Conservation (phyloP, 1,140 invertebrate species). For the Hycleus cichorii region DNA sequence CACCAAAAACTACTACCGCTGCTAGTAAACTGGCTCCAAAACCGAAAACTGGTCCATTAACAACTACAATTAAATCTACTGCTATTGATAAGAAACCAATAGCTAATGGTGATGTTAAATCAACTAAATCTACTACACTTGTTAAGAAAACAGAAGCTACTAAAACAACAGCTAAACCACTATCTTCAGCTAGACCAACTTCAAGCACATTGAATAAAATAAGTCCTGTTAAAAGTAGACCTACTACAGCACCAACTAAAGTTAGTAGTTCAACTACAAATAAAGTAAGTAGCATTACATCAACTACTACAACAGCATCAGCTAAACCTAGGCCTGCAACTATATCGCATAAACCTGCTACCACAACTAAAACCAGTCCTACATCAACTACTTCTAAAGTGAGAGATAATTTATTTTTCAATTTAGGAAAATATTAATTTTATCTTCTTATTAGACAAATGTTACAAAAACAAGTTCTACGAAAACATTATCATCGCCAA, state of each 20-base stretch:
- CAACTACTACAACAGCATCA: slow-evolving; percentile 14
- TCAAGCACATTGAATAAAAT: slow-evolving; percentile 23
- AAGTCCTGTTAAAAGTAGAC: slow-evolving; percentile 15
- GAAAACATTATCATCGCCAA: slow-evolving; percentile 3
- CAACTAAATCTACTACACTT: slow-evolving; percentile 22
- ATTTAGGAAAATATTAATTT: background rate
- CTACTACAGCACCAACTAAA: slow-evolving; percentile 17
- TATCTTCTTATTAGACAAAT: background rate
- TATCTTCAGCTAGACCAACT: slow-evolving; percentile 12
- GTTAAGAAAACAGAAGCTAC: slow-evolving; percentile 22
- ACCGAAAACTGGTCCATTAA: slow-evolving; percentile 17
- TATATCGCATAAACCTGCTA: slow-evolving; percentile 13
- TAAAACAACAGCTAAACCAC: slow-evolving; percentile 25
- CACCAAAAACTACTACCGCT: slow-evolving; percentile 27
- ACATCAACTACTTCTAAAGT: background rate
- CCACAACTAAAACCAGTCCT: slow-evolving; percentile 34
- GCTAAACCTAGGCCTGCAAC: slow-evolving; percentile 15
- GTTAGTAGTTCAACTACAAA: slow-evolving; percentile 16
- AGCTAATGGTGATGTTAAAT: background rate
- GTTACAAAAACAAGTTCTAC: slow-evolving; percentile 10
- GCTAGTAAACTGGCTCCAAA: slow-evolving; percentile 29
- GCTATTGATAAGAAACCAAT: slow-evolving; percentile 26
- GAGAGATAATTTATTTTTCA: background rate
- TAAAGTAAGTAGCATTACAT: background rate
- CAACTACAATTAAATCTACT: slow-evolving; percentile 27